phyloP scores from a whole-genome alignment of 2,888 invertebrate species.

The Choreutis nemorana region DNA sequence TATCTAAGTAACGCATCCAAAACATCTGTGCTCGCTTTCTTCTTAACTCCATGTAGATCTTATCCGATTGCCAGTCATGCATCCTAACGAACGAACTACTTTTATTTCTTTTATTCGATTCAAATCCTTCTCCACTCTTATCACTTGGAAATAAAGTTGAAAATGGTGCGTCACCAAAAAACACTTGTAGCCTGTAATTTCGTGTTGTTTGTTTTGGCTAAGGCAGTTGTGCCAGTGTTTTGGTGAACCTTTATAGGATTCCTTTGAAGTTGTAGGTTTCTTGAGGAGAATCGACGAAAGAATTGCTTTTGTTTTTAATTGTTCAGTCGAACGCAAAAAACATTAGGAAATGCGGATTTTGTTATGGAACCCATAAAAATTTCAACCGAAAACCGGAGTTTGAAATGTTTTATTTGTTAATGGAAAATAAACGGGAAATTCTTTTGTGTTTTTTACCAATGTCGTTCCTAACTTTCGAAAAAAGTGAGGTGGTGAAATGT shows the following conservation, averaged over 20 bases:
- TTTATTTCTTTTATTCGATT: constrained; percentile 3
- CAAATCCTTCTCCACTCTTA: not conserved
- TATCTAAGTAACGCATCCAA: constrained; percentile 24
- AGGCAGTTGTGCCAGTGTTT: constrained; percentile 29
- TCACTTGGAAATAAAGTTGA: not conserved
- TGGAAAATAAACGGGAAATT: too few relatives aligned
- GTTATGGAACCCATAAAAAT: too few relatives aligned
- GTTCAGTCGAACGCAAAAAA: too few relatives aligned
- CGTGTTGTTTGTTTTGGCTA: constrained; percentile 43
- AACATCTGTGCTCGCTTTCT: constrained; percentile 5
- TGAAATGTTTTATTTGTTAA: too few relatives aligned
- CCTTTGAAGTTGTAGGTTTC: constrained; percentile 32
- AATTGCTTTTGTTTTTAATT: too few relatives aligned
- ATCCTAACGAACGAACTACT: constrained; percentile 45
- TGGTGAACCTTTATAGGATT: constrained; percentile 38
- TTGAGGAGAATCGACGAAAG: constrained; percentile 20
- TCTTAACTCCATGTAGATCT: constrained; percentile 16
- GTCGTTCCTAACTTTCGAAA: too few relatives aligned
- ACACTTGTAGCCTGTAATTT: constrained; percentile 14
- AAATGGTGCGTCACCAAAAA: too few relatives aligned
- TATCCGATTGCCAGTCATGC: constrained; percentile 59
- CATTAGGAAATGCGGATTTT: too few relatives aligned
- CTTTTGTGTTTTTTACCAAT: too few relatives aligned
- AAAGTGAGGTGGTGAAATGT: too few relatives aligned
- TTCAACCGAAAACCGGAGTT: too few relatives aligned